phyloP scores from a whole-genome alignment of 2,797 vertebrate species.

The Dryobates pubescens region DNA sequence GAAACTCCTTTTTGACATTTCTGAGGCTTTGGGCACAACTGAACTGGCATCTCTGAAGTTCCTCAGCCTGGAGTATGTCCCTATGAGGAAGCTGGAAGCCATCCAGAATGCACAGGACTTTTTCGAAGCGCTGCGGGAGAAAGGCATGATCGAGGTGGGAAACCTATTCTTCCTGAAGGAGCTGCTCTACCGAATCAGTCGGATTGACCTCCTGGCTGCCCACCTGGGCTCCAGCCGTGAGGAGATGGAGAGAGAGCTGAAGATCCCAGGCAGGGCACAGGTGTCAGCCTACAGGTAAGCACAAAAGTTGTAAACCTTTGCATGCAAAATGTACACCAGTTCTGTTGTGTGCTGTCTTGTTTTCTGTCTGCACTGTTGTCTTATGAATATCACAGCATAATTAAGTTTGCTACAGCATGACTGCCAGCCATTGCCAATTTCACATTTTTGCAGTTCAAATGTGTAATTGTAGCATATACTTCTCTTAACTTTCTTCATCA shows the following conservation, averaged over 20 bases:
- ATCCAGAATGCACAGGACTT: conserved; percentile 59
- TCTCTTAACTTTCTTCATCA: background rate
- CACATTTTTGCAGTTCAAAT: background rate
- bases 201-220: conserved; percentile 59
- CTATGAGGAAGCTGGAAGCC: conserved; percentile 51
- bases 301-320: background rate
- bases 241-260: conserved; percentile 60
- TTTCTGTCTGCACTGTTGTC: background rate
- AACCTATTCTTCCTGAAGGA: conserved; percentile 72
- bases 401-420: background rate
- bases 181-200: conserved; percentile 65
- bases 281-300: conserved; percentile 76
- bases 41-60: conserved; percentile 74
- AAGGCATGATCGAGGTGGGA: background rate
- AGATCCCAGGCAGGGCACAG: background rate
- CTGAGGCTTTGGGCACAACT: conserved; percentile 58
- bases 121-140: conserved; percentile 63
- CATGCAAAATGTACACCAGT: background rate
- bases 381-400: background rate
- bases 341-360: background rate
- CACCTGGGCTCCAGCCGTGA: conserved; percentile 9
- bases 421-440: background rate
- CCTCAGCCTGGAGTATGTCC: conserved; percentile 69
- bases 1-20: conserved; percentile 62
- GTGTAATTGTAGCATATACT: background rate